Evolutionary conservation across 2,888 invertebrate species (phyloP).

Genomic region (Mechanitis messenoides): DNA sequence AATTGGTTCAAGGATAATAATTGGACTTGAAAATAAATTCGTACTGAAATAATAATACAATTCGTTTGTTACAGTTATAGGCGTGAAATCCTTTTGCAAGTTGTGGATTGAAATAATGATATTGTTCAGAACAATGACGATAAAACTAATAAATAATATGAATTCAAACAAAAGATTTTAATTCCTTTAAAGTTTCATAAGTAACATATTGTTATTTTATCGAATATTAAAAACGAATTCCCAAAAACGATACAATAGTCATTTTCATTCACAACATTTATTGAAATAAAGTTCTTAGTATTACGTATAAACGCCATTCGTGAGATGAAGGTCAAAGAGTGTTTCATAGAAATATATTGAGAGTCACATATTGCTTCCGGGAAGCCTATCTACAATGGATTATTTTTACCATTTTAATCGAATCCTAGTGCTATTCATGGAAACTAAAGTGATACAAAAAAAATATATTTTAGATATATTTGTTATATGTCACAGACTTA

Average conservation of each 20-base stretch:
- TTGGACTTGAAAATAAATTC: slow-evolving; percentile 36
- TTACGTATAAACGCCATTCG: no score
- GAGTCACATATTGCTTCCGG: slow-evolving; percentile 23
- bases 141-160: not conserved
- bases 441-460: no score
- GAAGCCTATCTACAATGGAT: slow-evolving; percentile 20
- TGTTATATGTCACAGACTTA: no score
- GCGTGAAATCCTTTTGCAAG: slow-evolving; percentile 31
- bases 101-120: slow-evolving; percentile 35
- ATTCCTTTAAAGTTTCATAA: no score
- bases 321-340: no score
- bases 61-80: slow-evolving; percentile 51
- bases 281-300: not conserved
- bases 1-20: slow-evolving; percentile 54
- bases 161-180: not conserved
- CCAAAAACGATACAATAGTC: no score
- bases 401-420: not conserved
- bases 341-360: not conserved
- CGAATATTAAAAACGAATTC: no score
- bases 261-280: not conserved
- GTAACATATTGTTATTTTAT: no score
- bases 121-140: not conserved
- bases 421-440: no score
- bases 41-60: slow-evolving; percentile 32
- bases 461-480: no score